A percentile compares a stretch with the other conserved stretches of the same genome.
These are phyloP conservation scores for Bufo bufo DNA, from an alignment of 2,113 vertebrate species.

Conservation along the genomic window DNA sequence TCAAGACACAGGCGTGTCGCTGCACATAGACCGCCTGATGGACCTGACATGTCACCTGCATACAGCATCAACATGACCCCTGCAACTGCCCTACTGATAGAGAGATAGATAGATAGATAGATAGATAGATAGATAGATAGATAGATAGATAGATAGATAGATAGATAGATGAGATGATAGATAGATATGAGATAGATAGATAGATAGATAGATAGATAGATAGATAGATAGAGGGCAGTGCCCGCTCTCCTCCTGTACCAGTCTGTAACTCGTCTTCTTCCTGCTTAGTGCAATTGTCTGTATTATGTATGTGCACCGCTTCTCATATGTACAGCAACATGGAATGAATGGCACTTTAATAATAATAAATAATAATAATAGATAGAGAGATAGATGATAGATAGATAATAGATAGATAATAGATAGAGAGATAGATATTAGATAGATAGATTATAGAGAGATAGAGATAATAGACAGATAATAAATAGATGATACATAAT, in stretches of 20 bases:
- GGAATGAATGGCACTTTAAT: no score
- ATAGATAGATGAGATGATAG: no score
- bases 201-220: no score
- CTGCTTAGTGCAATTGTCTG: no score
- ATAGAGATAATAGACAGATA: not conserved
- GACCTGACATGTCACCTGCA: not conserved
- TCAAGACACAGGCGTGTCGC: conserved; percentile 40
- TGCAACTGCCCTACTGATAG: not conserved
- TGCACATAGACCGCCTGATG: conserved; percentile 20
- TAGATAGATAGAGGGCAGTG: not conserved
- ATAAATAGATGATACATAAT: no score
- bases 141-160: not conserved
- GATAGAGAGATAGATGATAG: no score
- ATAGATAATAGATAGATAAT: not conserved
- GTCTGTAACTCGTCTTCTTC: no score
- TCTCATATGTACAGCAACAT: no score
- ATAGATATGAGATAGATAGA: no score
- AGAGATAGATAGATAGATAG: not conserved
- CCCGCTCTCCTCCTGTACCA: no score
- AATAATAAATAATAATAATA: no score
- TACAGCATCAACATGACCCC: not conserved
- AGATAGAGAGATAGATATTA: not conserved
- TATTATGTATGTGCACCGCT: no score
- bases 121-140: not conserved
- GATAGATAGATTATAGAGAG: not conserved